A percentile compares a stretch with the other conserved stretches of the same genome.
phyloP scores from a whole-genome alignment of 2,797 vertebrate species.

The Triplophysa yarkandensis region DNA sequence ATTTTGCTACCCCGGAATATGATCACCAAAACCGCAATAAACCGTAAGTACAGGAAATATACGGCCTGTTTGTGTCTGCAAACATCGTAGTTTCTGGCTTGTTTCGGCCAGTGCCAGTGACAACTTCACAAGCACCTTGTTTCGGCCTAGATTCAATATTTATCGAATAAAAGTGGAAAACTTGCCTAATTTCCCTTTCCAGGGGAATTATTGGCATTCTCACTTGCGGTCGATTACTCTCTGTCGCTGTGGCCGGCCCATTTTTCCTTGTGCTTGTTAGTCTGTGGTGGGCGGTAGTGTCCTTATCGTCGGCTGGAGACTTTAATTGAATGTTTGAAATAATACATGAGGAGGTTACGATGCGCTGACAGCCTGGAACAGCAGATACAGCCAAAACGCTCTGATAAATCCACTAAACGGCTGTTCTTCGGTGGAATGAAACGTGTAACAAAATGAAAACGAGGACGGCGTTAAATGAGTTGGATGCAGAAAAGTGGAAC shows the following conservation, averaged over 20 bases:
- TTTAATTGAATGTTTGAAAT: slow-evolving; percentile 50
- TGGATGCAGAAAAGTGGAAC: slow-evolving; percentile 1
- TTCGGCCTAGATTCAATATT: slow-evolving; percentile 55
- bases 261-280: background rate
- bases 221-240: slow-evolving; percentile 10
- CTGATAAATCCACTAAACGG: slow-evolving; percentile 8
- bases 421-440: slow-evolving; percentile 12
- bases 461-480: slow-evolving; percentile 1
- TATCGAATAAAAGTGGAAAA: slow-evolving; percentile 56
- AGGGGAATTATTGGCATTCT: slow-evolving; percentile 35
- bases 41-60: background rate
- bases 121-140: slow-evolving; percentile 23
- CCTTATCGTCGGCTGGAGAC: slow-evolving; percentile 24
- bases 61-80: background rate
- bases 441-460: background rate
- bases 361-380: background rate
- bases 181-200: slow-evolving; percentile 44
- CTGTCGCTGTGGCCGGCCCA: background rate
- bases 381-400: background rate
- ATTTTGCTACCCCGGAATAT: background rate
- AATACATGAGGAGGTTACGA: slow-evolving; percentile 19
- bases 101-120: slow-evolving; percentile 17
- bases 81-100: slow-evolving; percentile 9
- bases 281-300: background rate
- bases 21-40: background rate